A percentile compares a stretch with the other conserved stretches of the same genome.
Evolutionary conservation across 2,113 vertebrate species (phyloP).

Genomic region (Eclectus roratus): DNA sequence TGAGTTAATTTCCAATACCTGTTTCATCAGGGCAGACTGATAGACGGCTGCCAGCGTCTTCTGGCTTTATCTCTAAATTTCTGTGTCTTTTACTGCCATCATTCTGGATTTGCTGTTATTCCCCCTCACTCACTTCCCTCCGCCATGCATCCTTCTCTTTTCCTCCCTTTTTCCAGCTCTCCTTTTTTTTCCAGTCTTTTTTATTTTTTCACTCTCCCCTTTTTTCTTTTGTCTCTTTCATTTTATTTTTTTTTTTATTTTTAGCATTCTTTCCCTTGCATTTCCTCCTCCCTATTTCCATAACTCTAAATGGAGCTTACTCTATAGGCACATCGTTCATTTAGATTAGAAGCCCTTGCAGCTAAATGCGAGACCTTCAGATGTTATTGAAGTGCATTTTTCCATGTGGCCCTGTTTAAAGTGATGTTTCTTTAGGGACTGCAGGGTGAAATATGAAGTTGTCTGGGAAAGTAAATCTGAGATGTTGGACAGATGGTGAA

Average conservation of each 20-base stretch:
- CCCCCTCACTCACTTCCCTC: neutral
- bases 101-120: neutral
- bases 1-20: constrained; percentile 85
- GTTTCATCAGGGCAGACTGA: constrained; percentile 79
- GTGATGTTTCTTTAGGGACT: constrained; percentile 79
- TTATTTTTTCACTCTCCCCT: neutral
- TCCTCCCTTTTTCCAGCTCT: neutral
- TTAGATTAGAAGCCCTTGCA: constrained; percentile 72
- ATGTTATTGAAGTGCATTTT: constrained; percentile 82
- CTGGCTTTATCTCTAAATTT: constrained; percentile 73
- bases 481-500: constrained; percentile 84
- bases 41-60: constrained; percentile 76
- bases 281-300: constrained; percentile 67
- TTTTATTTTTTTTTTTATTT: neutral
- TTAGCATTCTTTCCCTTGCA: constrained; percentile 4
- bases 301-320: constrained; percentile 66
- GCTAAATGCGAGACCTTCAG: constrained; percentile 81
- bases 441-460: constrained; percentile 84
- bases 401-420: constrained; percentile 79
- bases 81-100: constrained; percentile 61
- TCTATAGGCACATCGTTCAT: constrained; percentile 74
- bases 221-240: neutral
- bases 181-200: neutral
- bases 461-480: constrained; percentile 82
- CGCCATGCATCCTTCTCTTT: neutral